Base-by-base conservation (phyloP, 2,797 vertebrate species). In the Rhynchonycteris naso region DNA sequence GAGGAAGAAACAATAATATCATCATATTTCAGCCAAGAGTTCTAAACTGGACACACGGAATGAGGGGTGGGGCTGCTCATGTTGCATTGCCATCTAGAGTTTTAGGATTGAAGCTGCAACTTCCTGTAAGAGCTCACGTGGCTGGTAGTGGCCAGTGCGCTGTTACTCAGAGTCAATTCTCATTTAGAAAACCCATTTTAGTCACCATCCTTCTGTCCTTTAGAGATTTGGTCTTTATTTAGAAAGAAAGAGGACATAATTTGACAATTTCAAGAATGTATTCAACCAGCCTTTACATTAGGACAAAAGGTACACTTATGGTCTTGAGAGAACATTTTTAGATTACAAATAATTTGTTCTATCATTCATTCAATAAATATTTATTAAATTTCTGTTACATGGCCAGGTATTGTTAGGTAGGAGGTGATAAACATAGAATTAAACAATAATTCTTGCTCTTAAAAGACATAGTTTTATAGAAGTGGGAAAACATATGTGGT, bases 1-100 rank as follows among this genome's bases (percentile, higher is more conserved):
- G 98, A 97, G 75, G 78, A 97, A 97, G 96, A 96, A 88, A 95
- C 69, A 97, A 4, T 71, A 94, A 75, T 69, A 93, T 76, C 81
- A 35, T 96, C 83, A 90, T 59, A n/a, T 86, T 94, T 91, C 93
- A 97, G 90, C 80, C 80, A 26, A 43, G 69, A 95, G 69, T 74
- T 94, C 84, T 47, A 76, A 92, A 58, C 2, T 28, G 52, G 63
- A 19, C 1, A 2, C 9, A 1, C 10, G 3, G 72, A 81, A 75
- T 1, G 1, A 16, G 24, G 3, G 71, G 56, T 50, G 30, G 68
- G 52, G 72, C 56, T 15, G 66, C 38, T 58, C n/a, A 9, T 12
- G 89, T 7, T 35, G 18, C 1, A 1, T 1, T 30, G 16, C 28
- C 14, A 93, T 87, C 88, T 22, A 16, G 33, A 80, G 78, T n/a